Evolutionary conservation across 2,888 invertebrate species (phyloP).

Genomic region (Fissipunctia ypsillon): DNA sequence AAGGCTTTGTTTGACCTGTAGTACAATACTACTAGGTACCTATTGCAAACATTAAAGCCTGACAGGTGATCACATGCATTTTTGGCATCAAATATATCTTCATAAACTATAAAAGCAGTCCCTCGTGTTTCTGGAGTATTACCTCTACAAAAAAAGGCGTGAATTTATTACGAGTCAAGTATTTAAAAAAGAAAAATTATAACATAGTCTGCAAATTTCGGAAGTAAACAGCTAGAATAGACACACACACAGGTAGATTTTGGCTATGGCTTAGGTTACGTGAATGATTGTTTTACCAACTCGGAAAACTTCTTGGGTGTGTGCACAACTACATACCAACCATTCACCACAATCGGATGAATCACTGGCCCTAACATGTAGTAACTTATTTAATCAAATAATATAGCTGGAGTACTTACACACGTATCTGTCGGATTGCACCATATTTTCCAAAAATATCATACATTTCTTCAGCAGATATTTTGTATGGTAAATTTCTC

Average conservation of each 20-base stretch:
- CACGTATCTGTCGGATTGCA: conserved; percentile 99
- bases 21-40: conserved; percentile 99
- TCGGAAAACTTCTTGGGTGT: too few relatives aligned
- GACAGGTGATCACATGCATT: conserved; percentile 99
- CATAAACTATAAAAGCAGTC: conserved; percentile 99
- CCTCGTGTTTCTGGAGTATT: conserved; percentile 99
- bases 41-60: conserved; percentile 99
- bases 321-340: background rate
- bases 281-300: background rate
- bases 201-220: background rate
- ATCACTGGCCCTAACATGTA: background rate
- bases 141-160: conserved; percentile 91
- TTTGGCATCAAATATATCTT: conserved; percentile 99
- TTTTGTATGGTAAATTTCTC: conserved; percentile 99
- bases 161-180: background rate
- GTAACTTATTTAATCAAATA: background rate
- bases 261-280: background rate
- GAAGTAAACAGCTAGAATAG: background rate
- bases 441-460: conserved; percentile 99
- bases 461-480: conserved; percentile 99
- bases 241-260: too few relatives aligned
- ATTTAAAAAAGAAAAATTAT: background rate
- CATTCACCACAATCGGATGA: too few relatives aligned
- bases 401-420: conserved; percentile 92
- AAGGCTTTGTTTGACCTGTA: conserved; percentile 99